phyloP scores from a whole-genome alignment of 1,140 invertebrate genomes.

The Drosophila murphyi region DNA sequence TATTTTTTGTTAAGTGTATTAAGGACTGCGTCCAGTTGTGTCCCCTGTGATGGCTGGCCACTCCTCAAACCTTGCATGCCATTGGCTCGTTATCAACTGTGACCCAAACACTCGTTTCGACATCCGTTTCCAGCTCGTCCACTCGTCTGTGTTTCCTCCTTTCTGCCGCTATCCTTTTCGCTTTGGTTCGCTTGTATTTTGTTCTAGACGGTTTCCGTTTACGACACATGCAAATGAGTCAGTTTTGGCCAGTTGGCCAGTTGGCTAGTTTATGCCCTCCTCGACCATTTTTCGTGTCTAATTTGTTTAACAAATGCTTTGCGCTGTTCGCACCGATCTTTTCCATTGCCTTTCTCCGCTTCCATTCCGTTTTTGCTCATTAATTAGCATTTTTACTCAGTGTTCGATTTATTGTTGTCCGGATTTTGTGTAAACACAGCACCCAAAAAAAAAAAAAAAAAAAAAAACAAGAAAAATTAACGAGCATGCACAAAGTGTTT shows the following conservation, averaged over 20 bases:
- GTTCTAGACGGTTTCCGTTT: slow-evolving; percentile 16
- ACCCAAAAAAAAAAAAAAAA: slow-evolving; percentile 6
- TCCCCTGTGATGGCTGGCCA: slow-evolving; percentile 20
- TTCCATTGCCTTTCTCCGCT: not conserved
- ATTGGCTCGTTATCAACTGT: slow-evolving; percentile 42
- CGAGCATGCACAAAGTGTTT: slow-evolving; percentile 53
- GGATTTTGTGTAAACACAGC: slow-evolving; percentile 43
- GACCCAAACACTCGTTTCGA: slow-evolving; percentile 12
- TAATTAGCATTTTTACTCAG: slow-evolving; percentile 66
- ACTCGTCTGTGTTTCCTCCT: not conserved
- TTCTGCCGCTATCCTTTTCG: not conserved
- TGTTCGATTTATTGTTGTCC: slow-evolving; percentile 63
- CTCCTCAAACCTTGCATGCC: slow-evolving; percentile 48
- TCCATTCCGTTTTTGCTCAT: slow-evolving; percentile 21
- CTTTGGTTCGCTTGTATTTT: not conserved
- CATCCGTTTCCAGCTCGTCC: slow-evolving; percentile 14
- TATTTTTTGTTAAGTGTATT: slow-evolving; percentile 8
- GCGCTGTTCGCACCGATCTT: slow-evolving; percentile 14
- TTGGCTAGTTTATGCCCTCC: not conserved
- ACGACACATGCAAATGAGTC: slow-evolving; percentile 44
- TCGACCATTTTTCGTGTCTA: slow-evolving; percentile 6
- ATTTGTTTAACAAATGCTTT: slow-evolving; percentile 74
- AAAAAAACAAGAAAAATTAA: not conserved
- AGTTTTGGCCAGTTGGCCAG: slow-evolving; percentile 11
- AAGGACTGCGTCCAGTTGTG: not conserved